phyloP scores from a whole-genome alignment of 53 echinoderm and acorn worm genomes.

The Patiria pectinifera region DNA sequence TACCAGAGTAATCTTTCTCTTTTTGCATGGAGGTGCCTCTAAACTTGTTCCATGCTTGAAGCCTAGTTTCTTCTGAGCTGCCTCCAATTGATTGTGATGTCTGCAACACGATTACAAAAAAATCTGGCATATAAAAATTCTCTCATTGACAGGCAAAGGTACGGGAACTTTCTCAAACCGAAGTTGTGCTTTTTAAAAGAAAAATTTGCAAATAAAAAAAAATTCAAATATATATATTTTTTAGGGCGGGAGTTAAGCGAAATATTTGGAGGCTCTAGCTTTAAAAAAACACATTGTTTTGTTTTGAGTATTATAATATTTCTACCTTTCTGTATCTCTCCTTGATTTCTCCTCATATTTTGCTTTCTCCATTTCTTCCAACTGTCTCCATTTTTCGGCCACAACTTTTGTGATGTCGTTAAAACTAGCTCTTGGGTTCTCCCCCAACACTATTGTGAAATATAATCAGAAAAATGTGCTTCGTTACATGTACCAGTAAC shows the following conservation, averaged over 20 bases:
- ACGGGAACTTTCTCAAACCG: too few species aligned
- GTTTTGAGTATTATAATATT: background rate
- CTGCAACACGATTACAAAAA: background rate
- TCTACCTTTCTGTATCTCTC: constrained; percentile 80
- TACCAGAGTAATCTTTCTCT: constrained; percentile 48
- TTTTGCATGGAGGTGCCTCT: constrained; percentile 53
- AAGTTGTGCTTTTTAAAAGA: too few species aligned
- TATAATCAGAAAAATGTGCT: background rate
- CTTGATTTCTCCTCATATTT: constrained; percentile 68
- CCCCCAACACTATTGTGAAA: constrained; percentile 56
- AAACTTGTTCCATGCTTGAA: background rate
- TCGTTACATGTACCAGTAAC: too few species aligned
- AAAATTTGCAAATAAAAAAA: too few species aligned
- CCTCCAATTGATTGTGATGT: constrained; percentile 49
- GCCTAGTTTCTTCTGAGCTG: constrained; percentile 55
- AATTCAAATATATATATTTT: too few species aligned
- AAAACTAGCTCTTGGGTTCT: constrained; percentile 55
- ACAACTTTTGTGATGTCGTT: constrained; percentile 51
- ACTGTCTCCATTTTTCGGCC: constrained; percentile 72
- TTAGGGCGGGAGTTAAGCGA: background rate
- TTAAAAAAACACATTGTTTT: too few species aligned
- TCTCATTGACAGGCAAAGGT: background rate
- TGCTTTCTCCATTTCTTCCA: constrained; percentile 66
- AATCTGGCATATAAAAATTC: background rate
- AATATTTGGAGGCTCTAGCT: background rate